Evolutionary conservation across 2,113 vertebrate species (phyloP), one percentile per base, ranked within the genome.

Genomic region (Austrofundulus limnaeus): DNA sequence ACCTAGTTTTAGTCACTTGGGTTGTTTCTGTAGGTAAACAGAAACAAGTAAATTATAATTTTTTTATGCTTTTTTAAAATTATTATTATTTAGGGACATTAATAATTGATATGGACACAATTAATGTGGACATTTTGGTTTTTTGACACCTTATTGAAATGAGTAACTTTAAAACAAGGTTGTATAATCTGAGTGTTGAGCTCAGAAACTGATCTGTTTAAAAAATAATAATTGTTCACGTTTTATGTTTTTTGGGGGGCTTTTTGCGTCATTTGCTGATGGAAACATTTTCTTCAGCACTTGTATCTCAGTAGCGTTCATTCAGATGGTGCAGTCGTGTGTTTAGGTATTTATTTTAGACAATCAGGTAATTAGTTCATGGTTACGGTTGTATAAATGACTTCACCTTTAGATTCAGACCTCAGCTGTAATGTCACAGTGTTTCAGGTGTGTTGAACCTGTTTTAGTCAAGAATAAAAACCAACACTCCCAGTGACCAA

Each of bases 381-480:
- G 25, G 34, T 58, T 7, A 19, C 1, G 2, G 21, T 24, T 9
- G 16, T 49, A 14, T 38, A 11, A 19, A n/a, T 46, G 43, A 20
- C n/a, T n/a, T 10, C 19, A 17, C 17, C 4, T 45, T 19, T 20
- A 46, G 43, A 34, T 34, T 2, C 19, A 8, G 17, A 2, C n/a
- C 2, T 12, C 42, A 48, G 45, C 66, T 7, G 17, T 39, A 11
- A 15, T 49, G 55, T 51, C 52, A 47, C 49, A 37, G 38, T 71
- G 75, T 71, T 61, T 75, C 70, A 79, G 75, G 64, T 74, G 42
- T 52, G 13, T 63, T 24, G 1, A 19, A 71, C 10, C 24, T 54
- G 16, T 46, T 34, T 61, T 56, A 63, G 41, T 66, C 39, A 48
- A 20, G 41, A 71, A 46, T 70, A 55, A 61, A 51, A 13, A 50